Conservation (phyloP, 2,888 invertebrate species). For the Chromoteleia sp. region DNA sequence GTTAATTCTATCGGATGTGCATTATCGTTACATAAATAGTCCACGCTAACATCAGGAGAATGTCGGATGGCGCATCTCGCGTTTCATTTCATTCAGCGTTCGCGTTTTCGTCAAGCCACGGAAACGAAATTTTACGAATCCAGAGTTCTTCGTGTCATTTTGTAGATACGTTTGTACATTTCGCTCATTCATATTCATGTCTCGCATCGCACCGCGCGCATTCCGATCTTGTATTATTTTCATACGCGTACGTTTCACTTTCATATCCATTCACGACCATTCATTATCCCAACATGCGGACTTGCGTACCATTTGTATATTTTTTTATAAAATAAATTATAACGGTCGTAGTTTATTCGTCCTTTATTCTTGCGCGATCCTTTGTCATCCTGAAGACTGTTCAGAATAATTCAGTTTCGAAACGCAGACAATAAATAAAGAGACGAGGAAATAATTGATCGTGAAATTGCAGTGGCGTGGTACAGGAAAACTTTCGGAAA, state of each 20-base stretch:
- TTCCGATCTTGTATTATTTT: constrained; percentile 34
- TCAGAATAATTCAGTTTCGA: constrained; percentile 1
- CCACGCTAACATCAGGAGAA: constrained; percentile 9
- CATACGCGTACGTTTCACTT: constrained; percentile 32
- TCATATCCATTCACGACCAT: constrained; percentile 30
- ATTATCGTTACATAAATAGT: constrained; percentile 23
- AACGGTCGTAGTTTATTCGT: constrained; percentile 8
- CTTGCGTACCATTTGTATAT: constrained; percentile 43
- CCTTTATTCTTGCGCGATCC: neutral
- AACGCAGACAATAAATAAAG: constrained; percentile 3
- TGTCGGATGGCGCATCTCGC: constrained; percentile 6
- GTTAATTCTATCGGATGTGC: constrained; percentile 8
- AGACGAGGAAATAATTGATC: neutral
- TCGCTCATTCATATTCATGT: constrained; percentile 46
- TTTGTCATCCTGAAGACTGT: neutral
- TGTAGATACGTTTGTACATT: constrained; percentile 18
- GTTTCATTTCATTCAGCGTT: constrained; percentile 1
- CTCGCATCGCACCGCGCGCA: constrained; percentile 10
- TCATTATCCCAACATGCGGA: constrained; percentile 25
- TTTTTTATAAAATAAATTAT: constrained; percentile 27
- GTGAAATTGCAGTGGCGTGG: neutral
- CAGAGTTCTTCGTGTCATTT: constrained; percentile 13
- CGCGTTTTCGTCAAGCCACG: neutral
- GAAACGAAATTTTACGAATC: constrained; percentile 19
- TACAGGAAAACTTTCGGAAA: neutral